These are phyloP conservation scores for Semicossyphus pulcher DNA, from an alignment of 2,113 vertebrate species.

Conservation along the genomic window DNA sequence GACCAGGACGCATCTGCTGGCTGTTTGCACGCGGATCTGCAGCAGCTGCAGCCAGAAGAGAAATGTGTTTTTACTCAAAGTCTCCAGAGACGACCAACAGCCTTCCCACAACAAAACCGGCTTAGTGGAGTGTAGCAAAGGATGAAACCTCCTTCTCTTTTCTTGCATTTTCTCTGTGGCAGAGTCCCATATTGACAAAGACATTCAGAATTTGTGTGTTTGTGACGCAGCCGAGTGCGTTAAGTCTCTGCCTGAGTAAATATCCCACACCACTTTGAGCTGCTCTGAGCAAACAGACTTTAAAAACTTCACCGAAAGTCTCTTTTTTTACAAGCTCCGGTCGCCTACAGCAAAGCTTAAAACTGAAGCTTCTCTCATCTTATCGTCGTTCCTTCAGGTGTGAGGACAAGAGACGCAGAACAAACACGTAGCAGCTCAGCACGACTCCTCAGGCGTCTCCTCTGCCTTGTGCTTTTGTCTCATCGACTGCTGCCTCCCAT, in stretches of 20 bases:
- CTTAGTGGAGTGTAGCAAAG: constrained; percentile 63
- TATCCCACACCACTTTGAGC: constrained; percentile 36
- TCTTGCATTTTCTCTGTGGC: constrained; percentile 40
- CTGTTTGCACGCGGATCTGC: constrained; percentile 73
- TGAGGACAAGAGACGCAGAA: constrained; percentile 38
- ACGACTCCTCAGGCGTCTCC: constrained; percentile 35
- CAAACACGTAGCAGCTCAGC: constrained; percentile 38
- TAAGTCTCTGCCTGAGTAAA: constrained; percentile 40
- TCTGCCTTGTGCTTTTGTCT: constrained; percentile 60
- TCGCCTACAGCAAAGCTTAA: constrained; percentile 22
- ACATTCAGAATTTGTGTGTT: constrained; percentile 27
- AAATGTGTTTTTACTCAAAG: constrained; percentile 66
- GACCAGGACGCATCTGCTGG: constrained; percentile 72
- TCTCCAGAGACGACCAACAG: constrained; percentile 59
- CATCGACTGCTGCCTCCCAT: constrained; percentile 56
- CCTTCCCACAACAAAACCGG: constrained; percentile 63
- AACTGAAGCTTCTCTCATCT: constrained; percentile 36
- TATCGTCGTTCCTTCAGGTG: constrained; percentile 56
- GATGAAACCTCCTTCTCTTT: constrained; percentile 39
- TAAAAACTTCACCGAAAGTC: constrained; percentile 34
- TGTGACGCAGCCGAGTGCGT: constrained; percentile 23
- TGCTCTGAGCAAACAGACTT: constrained; percentile 25
- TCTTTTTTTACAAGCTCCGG: neutral
- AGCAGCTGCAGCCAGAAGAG: constrained; percentile 70
- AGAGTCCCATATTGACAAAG: constrained; percentile 52